These are phyloP conservation scores for Volucella zonaria DNA, from an alignment of 2,888 invertebrate species.

Conservation along the genomic window DNA sequence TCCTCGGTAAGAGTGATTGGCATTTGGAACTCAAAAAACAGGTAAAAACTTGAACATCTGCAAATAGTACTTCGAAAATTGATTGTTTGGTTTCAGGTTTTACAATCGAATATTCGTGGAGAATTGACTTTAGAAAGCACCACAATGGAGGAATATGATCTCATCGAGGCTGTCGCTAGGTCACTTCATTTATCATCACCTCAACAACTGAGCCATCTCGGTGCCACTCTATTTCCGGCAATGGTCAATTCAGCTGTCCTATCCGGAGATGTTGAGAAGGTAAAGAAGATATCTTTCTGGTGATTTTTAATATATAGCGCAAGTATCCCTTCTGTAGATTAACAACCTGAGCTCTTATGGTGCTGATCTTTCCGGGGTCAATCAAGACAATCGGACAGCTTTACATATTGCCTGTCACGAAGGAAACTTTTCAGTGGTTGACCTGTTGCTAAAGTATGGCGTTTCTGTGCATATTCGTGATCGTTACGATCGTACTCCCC, in stretches of 20 bases:
- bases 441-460: constrained; percentile 89
- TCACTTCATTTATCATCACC: constrained; percentile 84
- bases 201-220: constrained; percentile 84
- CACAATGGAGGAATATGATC: constrained; percentile 83
- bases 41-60: constrained; percentile 80
- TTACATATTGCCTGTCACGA: constrained; percentile 91
- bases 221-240: constrained; percentile 87
- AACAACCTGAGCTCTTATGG: constrained; percentile 84
- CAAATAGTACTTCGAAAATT: too few relatives aligned
- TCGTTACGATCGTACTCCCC: constrained; percentile 87
- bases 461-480: constrained; percentile 92
- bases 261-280: constrained; percentile 83
- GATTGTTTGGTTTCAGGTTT: constrained; percentile 84
- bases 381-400: constrained; percentile 90
- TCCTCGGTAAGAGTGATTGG: constrained; percentile 90
- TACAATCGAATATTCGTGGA: constrained; percentile 90
- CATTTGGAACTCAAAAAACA: constrained; percentile 86
- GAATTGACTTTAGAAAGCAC: constrained; percentile 86
- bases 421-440: constrained; percentile 87
- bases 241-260: constrained; percentile 87
- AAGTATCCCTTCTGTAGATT: constrained; percentile 74
- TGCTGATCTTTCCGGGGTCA: constrained; percentile 88
- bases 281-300: constrained; percentile 78
- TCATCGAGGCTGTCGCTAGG: constrained; percentile 85
- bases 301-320: neutral